Conservation (phyloP, 2,113 vertebrate species). For the Pipra filicauda region DNA sequence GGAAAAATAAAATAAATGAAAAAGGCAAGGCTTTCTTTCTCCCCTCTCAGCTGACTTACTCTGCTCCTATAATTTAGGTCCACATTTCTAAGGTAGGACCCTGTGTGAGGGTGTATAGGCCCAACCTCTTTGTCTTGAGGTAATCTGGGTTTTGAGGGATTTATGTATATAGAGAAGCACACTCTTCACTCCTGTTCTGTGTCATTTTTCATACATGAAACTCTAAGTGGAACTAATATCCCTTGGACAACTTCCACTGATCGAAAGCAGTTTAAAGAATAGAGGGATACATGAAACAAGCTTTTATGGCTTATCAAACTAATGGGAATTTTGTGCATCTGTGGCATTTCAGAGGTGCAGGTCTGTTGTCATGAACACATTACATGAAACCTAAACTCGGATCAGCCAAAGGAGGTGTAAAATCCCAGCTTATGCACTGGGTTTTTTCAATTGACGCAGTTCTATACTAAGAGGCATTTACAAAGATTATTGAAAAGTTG, state of each 20-base stretch:
- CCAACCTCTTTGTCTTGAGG: background rate
- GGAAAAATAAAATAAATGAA: background rate
- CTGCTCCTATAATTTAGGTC: background rate
- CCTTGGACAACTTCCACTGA: background rate
- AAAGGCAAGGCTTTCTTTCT: background rate
- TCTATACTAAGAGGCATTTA: background rate
- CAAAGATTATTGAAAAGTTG: background rate
- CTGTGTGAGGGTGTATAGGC: background rate
- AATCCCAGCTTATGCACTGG: background rate
- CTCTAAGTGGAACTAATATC: background rate
- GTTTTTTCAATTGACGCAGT: background rate
- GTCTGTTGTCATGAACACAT: background rate
- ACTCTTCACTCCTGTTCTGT: background rate
- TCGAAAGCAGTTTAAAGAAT: background rate
- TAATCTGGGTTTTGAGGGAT: background rate
- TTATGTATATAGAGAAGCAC: background rate
- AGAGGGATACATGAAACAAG: background rate
- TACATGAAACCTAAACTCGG: background rate
- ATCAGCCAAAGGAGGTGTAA: background rate
- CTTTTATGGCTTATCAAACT: background rate
- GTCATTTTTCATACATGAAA: background rate
- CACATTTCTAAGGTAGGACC: background rate
- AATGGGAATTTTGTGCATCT: background rate
- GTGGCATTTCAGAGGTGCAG: background rate
- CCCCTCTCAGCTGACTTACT: background rate